Base-by-base conservation (phyloP, 1,140 invertebrate genomes). In the Ptiloglossa arizonensis region DNA sequence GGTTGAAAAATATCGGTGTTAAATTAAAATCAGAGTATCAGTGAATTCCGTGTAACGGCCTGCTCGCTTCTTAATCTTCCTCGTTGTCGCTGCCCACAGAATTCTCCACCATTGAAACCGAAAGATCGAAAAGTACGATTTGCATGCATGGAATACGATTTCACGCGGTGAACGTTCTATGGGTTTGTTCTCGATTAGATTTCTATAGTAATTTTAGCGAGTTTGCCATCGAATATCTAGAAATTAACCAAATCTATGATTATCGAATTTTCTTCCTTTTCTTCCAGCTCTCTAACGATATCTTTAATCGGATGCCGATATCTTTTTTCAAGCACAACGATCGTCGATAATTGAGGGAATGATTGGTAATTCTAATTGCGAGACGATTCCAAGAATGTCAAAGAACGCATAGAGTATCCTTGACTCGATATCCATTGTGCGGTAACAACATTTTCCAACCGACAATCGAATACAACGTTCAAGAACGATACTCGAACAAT, bases 21-120 rank as follows among this genome's bases (percentile, higher is more conserved):
- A 73, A 73, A 73, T 73, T 73, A 73, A 73, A 73, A 73, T 73
- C 70, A 73, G 70, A 19, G 59, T 24, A 24, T 46, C 70, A 73
- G 52, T 73, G 70, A 73, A 73, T 52, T 11, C 59, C 6, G 4
- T 38, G 35, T 52, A n/a, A 9, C 52, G 24, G 35, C 44, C 19
- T 15, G 46, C 59, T 38, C 22, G 59, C 46, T 64, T 38, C 70
- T 64, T 52, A 50, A 63, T 64, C 52, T 35, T 57, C 17, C 35
- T 24, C 24, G 67, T 32, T 15, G 63, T 27, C 63, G 35, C 46
- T 11, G 38, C 32, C 6, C 66, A 9, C 27, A 9, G 57, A 50
- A 63, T 73, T 27, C 70, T 11, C 22, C 5, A 8, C 46, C 59
- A 64, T 73, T 73, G 46, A 73, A 22, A 52, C 41, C 32, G 32